phyloP scores from a whole-genome alignment of 2,888 invertebrate genomes.

The Sarcophaga caerulescens region DNA sequence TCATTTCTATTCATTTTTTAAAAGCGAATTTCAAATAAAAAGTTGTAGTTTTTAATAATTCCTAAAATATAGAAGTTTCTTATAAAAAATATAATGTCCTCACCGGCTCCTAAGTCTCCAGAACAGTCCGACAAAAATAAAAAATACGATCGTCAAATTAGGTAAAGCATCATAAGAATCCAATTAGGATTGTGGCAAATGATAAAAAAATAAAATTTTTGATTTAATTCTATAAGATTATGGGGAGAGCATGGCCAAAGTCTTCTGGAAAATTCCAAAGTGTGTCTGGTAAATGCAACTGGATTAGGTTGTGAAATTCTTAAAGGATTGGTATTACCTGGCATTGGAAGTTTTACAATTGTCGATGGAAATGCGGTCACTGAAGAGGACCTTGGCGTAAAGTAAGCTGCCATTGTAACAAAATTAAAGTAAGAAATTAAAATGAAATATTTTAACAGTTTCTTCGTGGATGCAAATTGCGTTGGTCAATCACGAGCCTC shows the following conservation, averaged over 20 bases:
- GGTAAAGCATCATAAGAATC: slow-evolving; percentile 79
- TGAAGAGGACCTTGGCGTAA: slow-evolving; percentile 96
- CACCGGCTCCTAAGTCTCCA: slow-evolving; percentile 83
- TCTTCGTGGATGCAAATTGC: slow-evolving; percentile 92
- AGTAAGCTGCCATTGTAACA: slow-evolving; percentile 83
- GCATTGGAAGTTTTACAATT: slow-evolving; percentile 95
- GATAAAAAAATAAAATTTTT: neutral
- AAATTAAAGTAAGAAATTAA: too few species aligned
- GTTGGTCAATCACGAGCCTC: slow-evolving; percentile 93
- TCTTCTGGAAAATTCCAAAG: slow-evolving; percentile 92
- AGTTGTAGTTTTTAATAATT: too few species aligned
- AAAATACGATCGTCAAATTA: slow-evolving; percentile 89
- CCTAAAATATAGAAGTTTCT: neutral
- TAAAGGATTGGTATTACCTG: slow-evolving; percentile 97
- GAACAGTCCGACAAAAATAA: slow-evolving; percentile 87
- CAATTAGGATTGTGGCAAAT: neutral
- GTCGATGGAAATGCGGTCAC: slow-evolving; percentile 92
- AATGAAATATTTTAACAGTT: slow-evolving; percentile 82
- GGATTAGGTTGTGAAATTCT: slow-evolving; percentile 96
- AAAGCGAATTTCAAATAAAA: too few species aligned
- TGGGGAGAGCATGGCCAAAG: slow-evolving; percentile 99
- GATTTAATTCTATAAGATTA: slow-evolving; percentile 83
- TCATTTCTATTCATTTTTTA: too few species aligned
- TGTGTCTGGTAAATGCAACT: slow-evolving; percentile 96
- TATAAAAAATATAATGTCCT: slow-evolving; percentile 74